phyloP scores from a whole-genome alignment of 2,888 invertebrate species.

The Luffia ferchaultella region DNA sequence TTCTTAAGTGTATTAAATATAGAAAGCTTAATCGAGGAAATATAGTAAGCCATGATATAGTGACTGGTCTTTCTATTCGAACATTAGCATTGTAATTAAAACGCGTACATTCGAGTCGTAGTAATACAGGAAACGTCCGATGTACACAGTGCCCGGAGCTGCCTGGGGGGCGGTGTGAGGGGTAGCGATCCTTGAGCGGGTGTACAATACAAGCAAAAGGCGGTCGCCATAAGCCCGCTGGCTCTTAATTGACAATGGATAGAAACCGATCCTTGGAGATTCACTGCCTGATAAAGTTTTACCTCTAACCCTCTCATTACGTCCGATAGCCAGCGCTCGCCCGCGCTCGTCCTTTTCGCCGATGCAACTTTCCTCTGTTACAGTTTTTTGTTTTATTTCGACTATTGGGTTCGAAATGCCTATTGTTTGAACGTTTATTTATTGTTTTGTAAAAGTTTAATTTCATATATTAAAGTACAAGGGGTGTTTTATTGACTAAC shows the following conservation, averaged over 20 bases:
- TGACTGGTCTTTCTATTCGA: not conserved
- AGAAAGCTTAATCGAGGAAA: not conserved
- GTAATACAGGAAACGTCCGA: conserved; percentile 54
- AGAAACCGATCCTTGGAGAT: conserved; percentile 36
- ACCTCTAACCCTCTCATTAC: conserved; percentile 41
- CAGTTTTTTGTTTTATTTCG: not conserved
- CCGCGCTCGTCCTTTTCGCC: not conserved
- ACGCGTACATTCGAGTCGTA: conserved; percentile 34
- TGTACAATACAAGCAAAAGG: conserved; percentile 54
- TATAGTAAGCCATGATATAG: not conserved
- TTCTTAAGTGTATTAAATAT: too few relatives aligned
- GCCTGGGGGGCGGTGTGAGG: conserved; percentile 45
- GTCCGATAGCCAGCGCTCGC: conserved; percentile 2
- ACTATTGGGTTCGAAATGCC: not conserved
- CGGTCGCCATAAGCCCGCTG: conserved; percentile 45
- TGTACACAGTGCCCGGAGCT: conserved; percentile 18
- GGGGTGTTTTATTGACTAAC: too few relatives aligned
- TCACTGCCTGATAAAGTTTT: conserved; percentile 31
- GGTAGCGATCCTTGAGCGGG: conserved; percentile 34
- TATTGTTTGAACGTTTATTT: not conserved
- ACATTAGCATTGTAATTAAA: conserved; percentile 11
- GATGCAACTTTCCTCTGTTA: not conserved
- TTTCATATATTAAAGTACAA: too few relatives aligned
- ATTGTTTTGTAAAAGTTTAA: too few relatives aligned
- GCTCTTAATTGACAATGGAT: conserved; percentile 58